These are phyloP conservation scores for Lasioglossum oenotherae DNA, from an alignment of 2,888 invertebrate genomes.

Conservation along the genomic window DNA sequence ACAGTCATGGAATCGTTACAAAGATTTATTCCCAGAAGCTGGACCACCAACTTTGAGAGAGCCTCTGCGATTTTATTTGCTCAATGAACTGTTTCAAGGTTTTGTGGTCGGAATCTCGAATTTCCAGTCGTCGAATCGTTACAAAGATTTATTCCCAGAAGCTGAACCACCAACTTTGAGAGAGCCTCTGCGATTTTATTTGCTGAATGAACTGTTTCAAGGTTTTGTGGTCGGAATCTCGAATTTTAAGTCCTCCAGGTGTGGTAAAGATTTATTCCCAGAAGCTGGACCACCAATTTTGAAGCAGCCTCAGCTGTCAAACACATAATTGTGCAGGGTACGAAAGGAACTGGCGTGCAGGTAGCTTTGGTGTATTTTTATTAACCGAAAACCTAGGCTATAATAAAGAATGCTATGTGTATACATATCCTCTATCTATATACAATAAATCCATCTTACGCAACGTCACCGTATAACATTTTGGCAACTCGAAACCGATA, in stretches of 20 bases:
- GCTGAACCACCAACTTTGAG: no score
- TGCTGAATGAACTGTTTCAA: no score
- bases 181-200: not conserved
- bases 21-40: no score
- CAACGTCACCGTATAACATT: slow-evolving; percentile 64
- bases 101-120: no score
- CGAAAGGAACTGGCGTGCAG: not conserved
- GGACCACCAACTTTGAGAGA: not conserved
- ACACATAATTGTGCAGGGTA: not conserved
- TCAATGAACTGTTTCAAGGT: no score
- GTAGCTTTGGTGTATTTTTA: slow-evolving; percentile 74
- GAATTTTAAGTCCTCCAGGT: no score
- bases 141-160: no score
- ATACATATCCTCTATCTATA: slow-evolving; percentile 76
- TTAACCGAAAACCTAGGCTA: slow-evolving; percentile 79
- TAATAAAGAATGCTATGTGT: slow-evolving; percentile 77
- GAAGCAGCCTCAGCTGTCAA: not conserved
- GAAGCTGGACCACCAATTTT: no score
- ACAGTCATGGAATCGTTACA: no score
- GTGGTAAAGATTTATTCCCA: no score
- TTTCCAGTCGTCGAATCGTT: fast-evolving
- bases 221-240: no score
- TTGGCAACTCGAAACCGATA: slow-evolving; percentile 72
- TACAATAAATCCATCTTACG: slow-evolving; percentile 76
- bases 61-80: not conserved